Percentiles rank a stretch among this genome's conserved stretches.
Evolutionary conservation across 2,113 vertebrate genomes (phyloP).

Genomic region (Aramus guarauna): DNA sequence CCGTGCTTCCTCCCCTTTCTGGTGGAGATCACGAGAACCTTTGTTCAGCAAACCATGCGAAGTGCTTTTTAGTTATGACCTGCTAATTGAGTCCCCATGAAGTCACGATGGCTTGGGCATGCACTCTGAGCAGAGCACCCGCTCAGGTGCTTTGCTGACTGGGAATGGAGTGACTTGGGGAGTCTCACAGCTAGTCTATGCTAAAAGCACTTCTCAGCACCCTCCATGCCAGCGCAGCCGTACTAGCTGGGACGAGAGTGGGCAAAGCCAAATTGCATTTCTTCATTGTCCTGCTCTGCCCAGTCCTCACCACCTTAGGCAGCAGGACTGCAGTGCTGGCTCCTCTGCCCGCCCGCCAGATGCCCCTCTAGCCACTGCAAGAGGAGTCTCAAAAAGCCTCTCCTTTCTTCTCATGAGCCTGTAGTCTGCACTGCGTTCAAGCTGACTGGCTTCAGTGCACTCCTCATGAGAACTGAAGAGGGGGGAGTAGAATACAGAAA

Average conservation of each 20-base stretch:
- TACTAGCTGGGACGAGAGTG: background rate
- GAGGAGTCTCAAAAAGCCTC: background rate
- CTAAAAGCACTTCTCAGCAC: background rate
- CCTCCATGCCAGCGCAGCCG: fast-evolving
- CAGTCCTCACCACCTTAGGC: background rate
- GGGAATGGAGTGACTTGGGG: background rate
- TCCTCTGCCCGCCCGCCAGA: background rate
- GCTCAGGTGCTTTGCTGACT: background rate
- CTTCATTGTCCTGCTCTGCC: background rate
- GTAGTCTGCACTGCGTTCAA: background rate
- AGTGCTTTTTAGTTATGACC: background rate
- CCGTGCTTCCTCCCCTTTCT: background rate
- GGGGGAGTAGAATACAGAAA: background rate
- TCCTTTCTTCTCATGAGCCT: background rate
- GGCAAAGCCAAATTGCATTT: background rate
- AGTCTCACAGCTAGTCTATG: background rate
- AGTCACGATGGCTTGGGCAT: background rate
- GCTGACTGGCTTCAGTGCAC: background rate
- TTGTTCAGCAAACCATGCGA: background rate
- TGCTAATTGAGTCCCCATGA: background rate
- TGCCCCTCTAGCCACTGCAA: background rate
- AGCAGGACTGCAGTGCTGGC: background rate
- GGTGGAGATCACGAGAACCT: background rate
- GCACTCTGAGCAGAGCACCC: background rate
- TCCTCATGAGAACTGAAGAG: background rate